Base-by-base conservation (phyloP, 2,888 invertebrate species). In the Junonia oenone region DNA sequence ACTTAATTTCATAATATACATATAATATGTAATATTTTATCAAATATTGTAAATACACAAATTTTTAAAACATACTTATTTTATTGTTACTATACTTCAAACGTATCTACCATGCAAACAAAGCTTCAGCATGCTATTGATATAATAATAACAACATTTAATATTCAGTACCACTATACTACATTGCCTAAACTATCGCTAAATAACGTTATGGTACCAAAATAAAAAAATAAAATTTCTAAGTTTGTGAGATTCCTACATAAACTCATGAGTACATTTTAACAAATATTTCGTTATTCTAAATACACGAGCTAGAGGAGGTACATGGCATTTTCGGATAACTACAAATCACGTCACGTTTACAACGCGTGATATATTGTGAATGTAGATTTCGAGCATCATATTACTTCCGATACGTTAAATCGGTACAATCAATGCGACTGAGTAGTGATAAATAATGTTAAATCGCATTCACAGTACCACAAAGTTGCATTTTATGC, bases 21-120 rank as follows among this genome's bases (percentile, higher is more conserved):
- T 79, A 85, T 74, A 76, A 56, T 55, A 58, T 59, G 62, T 58
- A 52, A 73, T 71, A 69, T 72, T 74, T 69, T 78, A 82, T 72
- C 74, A 73, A 70, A 72, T 76, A 74, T 73, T 76, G 73, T 79
- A 74, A 76, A 75, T 75, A 76, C 73, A 76, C 73, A 67, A 69
- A 75, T 65, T 66, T 68, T 64, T 67, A 74, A 76, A 74, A 76
- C 72, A 79, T 78, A 76, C 78, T 78, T 78, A 74, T 77, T 77
- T 76, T 62, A 75, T 75, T 76, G 75, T 75, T 76, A 71, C 72
- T 71, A 68, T 68, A 67, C 66, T 72, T 75, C 77, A 78, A 78
- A 73, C 76, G 75, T 65, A 76, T 66, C 84, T 84, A 87, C 75
- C 83, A 85, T 86, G 85, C 87, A 83, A 81, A 77, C 53, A 26